Percentiles rank a stretch among this genome's conserved stretches.
These are phyloP conservation scores for Sebastes taczanowskii DNA, from an alignment of 2,797 vertebrate genomes.

Conservation along the genomic window DNA sequence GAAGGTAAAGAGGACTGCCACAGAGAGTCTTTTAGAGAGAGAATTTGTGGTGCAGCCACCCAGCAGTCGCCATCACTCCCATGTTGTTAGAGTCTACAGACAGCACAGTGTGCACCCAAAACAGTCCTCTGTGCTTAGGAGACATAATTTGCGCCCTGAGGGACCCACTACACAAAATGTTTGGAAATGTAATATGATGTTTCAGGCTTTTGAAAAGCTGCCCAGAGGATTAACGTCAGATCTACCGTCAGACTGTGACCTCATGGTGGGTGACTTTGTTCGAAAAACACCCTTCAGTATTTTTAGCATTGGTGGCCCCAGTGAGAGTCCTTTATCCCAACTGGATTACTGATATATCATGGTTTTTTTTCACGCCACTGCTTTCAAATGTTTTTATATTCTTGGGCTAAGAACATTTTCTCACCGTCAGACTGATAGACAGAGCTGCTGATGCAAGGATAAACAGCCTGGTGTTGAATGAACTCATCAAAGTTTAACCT, in stretches of 20 bases:
- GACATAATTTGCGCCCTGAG: conserved; percentile 38
- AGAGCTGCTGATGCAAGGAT: not conserved
- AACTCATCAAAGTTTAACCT: not conserved
- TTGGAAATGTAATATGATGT: conserved; percentile 46
- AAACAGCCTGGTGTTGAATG: not conserved
- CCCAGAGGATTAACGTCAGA: conserved; percentile 50
- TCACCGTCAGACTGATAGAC: not conserved
- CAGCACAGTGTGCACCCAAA: conserved; percentile 32
- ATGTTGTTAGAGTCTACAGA: conserved; percentile 51
- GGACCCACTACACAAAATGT: conserved; percentile 33
- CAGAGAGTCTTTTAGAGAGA: conserved; percentile 20
- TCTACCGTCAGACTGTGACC: conserved; percentile 8
- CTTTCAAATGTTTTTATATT: conserved; percentile 14
- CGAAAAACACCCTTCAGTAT: conserved; percentile 20
- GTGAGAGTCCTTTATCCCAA: not conserved
- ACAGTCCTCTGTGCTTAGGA: conserved; percentile 29
- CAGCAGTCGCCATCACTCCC: conserved; percentile 31
- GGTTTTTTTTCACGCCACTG: not conserved
- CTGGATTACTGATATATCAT: conserved; percentile 8
- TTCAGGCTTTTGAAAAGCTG: conserved; percentile 38
- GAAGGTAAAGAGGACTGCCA: conserved; percentile 35
- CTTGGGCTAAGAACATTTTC: not conserved
- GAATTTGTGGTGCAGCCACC: conserved; percentile 12
- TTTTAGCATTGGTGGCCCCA: conserved; percentile 16
- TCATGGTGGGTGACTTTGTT: conserved; percentile 23